These are phyloP conservation scores for Latheticus oryzae DNA, from an alignment of 2,888 invertebrate species.

Conservation along the genomic window DNA sequence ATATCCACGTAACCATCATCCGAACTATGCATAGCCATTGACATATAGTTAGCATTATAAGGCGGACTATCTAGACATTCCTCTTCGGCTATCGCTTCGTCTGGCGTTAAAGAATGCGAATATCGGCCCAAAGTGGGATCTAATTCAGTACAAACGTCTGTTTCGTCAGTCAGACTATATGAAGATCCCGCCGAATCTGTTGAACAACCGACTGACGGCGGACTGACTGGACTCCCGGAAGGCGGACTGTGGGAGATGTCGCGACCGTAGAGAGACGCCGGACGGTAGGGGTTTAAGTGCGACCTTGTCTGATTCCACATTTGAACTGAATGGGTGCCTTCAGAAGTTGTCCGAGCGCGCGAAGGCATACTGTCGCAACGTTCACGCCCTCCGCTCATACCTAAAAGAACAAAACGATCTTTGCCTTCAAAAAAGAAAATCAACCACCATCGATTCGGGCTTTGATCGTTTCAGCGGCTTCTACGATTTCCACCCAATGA, in stretches of 20 bases:
- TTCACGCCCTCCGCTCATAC: conserved; percentile 68
- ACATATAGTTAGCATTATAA: conserved; percentile 67
- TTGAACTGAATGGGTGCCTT: conserved; percentile 66
- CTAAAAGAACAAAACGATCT: conserved; percentile 47
- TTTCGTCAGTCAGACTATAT: conserved; percentile 75
- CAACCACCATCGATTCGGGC: too few species aligned
- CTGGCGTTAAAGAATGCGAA: conserved; percentile 70
- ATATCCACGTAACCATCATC: conserved; percentile 72
- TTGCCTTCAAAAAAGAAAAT: too few species aligned
- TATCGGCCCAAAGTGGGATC: conserved; percentile 59
- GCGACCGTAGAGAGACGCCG: conserved; percentile 65
- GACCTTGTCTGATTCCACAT: conserved; percentile 58
- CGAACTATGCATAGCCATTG: conserved; percentile 75
- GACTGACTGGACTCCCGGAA: conserved; percentile 71
- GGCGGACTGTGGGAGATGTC: conserved; percentile 65
- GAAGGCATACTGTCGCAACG: conserved; percentile 88
- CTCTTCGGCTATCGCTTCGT: conserved; percentile 76
- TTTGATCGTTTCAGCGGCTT: too few species aligned
- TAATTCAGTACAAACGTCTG: conserved; percentile 61
- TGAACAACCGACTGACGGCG: conserved; percentile 69
- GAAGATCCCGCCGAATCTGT: conserved; percentile 78
- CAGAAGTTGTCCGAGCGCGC: conserved; percentile 75
- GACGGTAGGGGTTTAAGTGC: conserved; percentile 64
- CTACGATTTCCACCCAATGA: too few species aligned
- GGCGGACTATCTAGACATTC: conserved; percentile 65